Evolutionary conservation across 92 coral and sea anemone species (phyloP).

Genomic region (Phenganax subtilis): DNA sequence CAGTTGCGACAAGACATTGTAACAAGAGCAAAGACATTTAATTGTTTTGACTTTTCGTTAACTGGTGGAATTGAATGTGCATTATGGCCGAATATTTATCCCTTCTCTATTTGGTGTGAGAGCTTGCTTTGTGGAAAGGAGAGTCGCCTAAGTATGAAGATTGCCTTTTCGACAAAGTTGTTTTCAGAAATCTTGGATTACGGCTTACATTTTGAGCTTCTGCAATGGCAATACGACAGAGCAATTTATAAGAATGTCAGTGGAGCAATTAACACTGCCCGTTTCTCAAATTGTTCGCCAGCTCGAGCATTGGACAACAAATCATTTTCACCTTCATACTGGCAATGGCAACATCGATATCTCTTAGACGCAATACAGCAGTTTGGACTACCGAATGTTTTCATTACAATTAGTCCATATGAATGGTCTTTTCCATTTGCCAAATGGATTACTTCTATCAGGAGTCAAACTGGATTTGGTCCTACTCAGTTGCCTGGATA

Average conservation of each 20-base stretch:
- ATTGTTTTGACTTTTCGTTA: background rate
- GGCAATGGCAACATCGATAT: slow-evolving; percentile 38
- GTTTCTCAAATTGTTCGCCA: slow-evolving; percentile 17
- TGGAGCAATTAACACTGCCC: slow-evolving; percentile 46
- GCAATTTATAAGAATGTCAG: slow-evolving; percentile 50
- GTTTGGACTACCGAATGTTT: slow-evolving; percentile 16
- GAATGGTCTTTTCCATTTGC: slow-evolving; percentile 37
- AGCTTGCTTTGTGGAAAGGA: background rate
- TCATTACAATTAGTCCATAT: slow-evolving; percentile 26
- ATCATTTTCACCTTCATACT: background rate
- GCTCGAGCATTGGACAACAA: slow-evolving; percentile 28
- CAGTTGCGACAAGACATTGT: background rate
- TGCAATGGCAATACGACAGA: slow-evolving; percentile 56
- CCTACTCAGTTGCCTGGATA: slow-evolving; percentile 31
- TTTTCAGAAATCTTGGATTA: background rate
- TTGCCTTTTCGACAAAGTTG: slow-evolving; percentile 17
- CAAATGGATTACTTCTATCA: background rate
- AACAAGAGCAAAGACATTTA: background rate
- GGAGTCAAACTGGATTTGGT: slow-evolving; percentile 2
- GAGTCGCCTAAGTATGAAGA: slow-evolving; percentile 27
- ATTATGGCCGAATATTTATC: slow-evolving; percentile 4
- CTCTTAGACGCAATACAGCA: slow-evolving; percentile 17
- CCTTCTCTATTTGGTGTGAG: background rate
- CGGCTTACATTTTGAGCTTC: slow-evolving; percentile 17
- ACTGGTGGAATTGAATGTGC: background rate